Evolutionary conservation across 2,113 vertebrate genomes (phyloP), one percentile per base, ranked within the genome.

Genomic region (Strigops habroptila): DNA sequence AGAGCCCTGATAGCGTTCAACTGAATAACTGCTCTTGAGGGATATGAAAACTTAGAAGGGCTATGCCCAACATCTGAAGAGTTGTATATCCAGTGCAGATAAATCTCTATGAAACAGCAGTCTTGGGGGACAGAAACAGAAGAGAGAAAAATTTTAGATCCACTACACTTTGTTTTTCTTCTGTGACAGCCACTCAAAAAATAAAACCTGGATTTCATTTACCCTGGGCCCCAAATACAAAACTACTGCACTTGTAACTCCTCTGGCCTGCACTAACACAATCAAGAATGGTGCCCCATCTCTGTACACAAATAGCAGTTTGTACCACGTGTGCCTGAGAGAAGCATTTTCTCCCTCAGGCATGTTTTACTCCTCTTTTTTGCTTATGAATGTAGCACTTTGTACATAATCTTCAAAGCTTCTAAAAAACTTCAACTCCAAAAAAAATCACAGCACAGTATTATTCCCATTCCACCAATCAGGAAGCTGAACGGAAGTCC

Each of bases 1-100:
- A 30, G 46, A 30, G 48, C 21, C 37, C 57, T 18, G 44, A 30
- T 19, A 67, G 59, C 0, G 1, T 43, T 35, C 16, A 33, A 8
- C 0, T 25, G 51, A 76, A 12, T 23, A 59, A 52, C 33, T 0
- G 0, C 67, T n/a, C n/a, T 6, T 48, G 59, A 62, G 39, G n/a
- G 48, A 28, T 30, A 25, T 1, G 18, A 60, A 35, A 71, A 52
- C 41, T 33, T 57, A 24, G 51, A 49, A 60, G 23, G 19, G 24
- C 33, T 43, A 35, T n/a, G 77, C 13, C 35, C 35, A 73, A 7
- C 14, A 37, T 14, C 59, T 39, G 27, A 46, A 68, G 52, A 78
- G 15, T 18, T 78, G 14, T 53, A 14, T 17, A 18, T 35, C 28
- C 23, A 41, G 53, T 22, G 48, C 27, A 49, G 59, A 35, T 35